Evolutionary conservation across 2,797 vertebrate species (phyloP).

Genomic region (Neosalanx taihuensis): DNA sequence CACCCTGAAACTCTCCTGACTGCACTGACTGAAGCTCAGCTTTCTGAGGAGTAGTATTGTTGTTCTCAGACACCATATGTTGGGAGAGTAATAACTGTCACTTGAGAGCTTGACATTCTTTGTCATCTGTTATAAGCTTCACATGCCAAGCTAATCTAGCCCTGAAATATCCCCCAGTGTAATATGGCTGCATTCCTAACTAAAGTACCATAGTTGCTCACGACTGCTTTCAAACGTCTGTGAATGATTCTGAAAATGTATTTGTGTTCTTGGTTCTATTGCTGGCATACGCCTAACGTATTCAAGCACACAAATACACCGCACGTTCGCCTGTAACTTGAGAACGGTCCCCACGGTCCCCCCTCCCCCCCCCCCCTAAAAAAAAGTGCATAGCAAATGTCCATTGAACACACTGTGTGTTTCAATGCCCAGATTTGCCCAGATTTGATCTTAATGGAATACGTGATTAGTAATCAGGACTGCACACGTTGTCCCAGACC

Average conservation of each 20-base stretch:
- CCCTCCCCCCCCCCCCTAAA: too few relatives aligned
- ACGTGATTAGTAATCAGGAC: neutral
- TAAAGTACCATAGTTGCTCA: neutral
- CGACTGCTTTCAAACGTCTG: conserved; percentile 3
- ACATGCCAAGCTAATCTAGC: conserved; percentile 60
- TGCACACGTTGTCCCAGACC: neutral
- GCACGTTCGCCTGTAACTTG: too few relatives aligned
- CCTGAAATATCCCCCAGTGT: conserved; percentile 58
- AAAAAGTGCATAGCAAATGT: too few relatives aligned
- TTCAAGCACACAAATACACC: neutral
- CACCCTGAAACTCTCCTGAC: conserved; percentile 24
- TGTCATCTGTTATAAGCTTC: conserved; percentile 54
- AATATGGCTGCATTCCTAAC: conserved; percentile 37
- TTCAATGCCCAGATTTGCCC: neutral
- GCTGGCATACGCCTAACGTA: neutral
- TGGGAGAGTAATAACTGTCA: conserved; percentile 58
- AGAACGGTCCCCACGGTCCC: too few relatives aligned
- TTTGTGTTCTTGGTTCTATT: neutral
- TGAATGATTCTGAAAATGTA: neutral
- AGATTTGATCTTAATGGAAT: neutral
- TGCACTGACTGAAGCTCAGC: conserved; percentile 35
- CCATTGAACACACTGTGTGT: neutral
- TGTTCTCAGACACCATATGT: conserved; percentile 55
- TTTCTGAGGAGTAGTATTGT: conserved; percentile 39
- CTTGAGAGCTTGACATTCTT: conserved; percentile 58